Conservation (phyloP, 2,113 vertebrate genomes). For the Brachirus orientalis region DNA sequence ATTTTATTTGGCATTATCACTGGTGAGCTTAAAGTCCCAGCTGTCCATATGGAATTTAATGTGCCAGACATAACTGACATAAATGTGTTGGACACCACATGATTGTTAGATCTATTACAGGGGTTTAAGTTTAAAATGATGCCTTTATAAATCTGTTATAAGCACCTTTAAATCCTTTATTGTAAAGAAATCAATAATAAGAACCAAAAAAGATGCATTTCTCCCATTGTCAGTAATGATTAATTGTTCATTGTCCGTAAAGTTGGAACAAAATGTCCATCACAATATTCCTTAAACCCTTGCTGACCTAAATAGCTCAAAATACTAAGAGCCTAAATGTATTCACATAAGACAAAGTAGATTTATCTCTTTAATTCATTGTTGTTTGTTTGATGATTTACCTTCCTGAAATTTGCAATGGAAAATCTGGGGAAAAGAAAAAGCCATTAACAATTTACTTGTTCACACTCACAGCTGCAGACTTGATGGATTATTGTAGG, state of each 20-base stretch:
- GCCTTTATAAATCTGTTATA: not conserved
- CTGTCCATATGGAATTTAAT: slow-evolving; percentile 35
- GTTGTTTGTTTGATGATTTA: not conserved
- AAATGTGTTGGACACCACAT: slow-evolving; percentile 4
- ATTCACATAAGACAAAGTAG: not conserved
- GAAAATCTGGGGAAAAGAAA: not conserved
- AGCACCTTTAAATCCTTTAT: not conserved
- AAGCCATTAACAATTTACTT: not conserved
- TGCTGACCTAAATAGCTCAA: not conserved
- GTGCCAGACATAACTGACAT: slow-evolving; percentile 40
- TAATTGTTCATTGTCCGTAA: not conserved
- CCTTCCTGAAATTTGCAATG: not conserved
- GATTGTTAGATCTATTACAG: too few relatives aligned
- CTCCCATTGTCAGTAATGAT: not conserved
- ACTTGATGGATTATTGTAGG: not conserved
- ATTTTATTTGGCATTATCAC: slow-evolving; percentile 71
- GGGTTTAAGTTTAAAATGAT: not conserved
- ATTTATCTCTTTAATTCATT: not conserved
- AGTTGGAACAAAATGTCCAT: not conserved
- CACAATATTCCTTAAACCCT: not conserved
- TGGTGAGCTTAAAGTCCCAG: slow-evolving; percentile 54
- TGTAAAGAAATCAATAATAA: not conserved
- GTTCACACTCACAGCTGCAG: not conserved
- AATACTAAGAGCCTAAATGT: not conserved
- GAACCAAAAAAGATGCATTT: not conserved